phyloP scores from a whole-genome alignment of 2,113 vertebrate genomes.

The Dinomys branickii region DNA sequence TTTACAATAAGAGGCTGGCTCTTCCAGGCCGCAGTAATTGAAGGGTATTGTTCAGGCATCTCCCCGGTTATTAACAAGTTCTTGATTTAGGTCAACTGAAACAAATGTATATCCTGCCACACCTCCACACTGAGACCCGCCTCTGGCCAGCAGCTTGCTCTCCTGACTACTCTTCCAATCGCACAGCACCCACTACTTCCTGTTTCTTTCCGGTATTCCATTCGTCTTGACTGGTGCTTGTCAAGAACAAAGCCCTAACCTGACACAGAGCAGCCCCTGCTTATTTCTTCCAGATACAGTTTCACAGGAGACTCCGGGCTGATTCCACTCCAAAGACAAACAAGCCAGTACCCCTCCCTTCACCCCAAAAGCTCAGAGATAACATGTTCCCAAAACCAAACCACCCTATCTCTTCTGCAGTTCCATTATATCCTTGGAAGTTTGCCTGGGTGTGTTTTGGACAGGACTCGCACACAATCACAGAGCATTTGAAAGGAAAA shows the following conservation, averaged over 20 bases:
- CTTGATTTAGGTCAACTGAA: background rate
- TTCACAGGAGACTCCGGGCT: background rate
- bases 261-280: background rate
- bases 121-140: background rate
- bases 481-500: background rate
- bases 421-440: accelerated
- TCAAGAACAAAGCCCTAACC: background rate
- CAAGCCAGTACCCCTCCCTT: background rate
- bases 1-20: background rate
- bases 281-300: background rate
- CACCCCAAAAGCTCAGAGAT: background rate
- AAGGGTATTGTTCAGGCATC: background rate
- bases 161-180: background rate
- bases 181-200: accelerated
- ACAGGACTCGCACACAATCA: background rate
- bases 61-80: background rate
- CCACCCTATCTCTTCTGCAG: accelerated
- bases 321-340: background rate
- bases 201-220: accelerated
- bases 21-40: background rate
- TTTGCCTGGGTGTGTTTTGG: background rate
- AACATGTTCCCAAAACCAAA: background rate
- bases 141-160: accelerated
- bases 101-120: background rate
- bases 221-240: background rate